These are phyloP conservation scores for Ptilonorhynchus violaceus DNA, from an alignment of 2,113 vertebrate species.

Conservation along the genomic window DNA sequence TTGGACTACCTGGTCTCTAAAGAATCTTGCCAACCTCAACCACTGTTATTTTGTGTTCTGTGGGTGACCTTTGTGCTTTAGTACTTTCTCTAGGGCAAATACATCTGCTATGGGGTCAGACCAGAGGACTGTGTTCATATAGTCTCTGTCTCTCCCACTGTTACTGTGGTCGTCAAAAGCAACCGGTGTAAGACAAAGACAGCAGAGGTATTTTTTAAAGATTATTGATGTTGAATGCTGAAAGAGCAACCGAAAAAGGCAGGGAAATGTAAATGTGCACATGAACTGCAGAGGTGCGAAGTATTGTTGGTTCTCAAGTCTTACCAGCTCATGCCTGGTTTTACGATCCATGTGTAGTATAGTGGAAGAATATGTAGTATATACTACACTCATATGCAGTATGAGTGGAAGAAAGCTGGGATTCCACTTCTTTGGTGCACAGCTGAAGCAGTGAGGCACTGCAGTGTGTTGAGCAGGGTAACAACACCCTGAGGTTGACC, in stretches of 20 bases:
- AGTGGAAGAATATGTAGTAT: too few relatives aligned
- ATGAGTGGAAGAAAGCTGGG: not conserved
- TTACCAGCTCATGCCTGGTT: not conserved
- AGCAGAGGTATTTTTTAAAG: not conserved
- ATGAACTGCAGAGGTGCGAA: not conserved
- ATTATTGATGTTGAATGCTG: not conserved
- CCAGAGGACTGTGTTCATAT: too few relatives aligned
- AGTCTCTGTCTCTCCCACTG: not conserved
- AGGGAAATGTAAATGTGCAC: not conserved
- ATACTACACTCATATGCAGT: too few relatives aligned
- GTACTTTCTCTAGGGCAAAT: not conserved
- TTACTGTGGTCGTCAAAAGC: not conserved
- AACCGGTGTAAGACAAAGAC: not conserved
- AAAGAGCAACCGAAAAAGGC: not conserved
- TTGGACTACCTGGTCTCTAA: not conserved
- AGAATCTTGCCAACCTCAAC: not conserved
- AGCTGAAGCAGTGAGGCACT: not conserved
- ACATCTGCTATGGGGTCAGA: not conserved
- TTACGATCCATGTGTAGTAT: not conserved
- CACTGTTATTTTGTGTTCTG: not conserved
- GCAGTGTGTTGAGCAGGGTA: rapidly evolving
- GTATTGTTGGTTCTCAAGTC: not conserved
- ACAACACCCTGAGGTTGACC: not conserved
- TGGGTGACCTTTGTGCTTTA: not conserved
- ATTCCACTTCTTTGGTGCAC: not conserved